Base-by-base conservation (phyloP, 1,140 invertebrate species). In the Solenopsis fugax region DNA sequence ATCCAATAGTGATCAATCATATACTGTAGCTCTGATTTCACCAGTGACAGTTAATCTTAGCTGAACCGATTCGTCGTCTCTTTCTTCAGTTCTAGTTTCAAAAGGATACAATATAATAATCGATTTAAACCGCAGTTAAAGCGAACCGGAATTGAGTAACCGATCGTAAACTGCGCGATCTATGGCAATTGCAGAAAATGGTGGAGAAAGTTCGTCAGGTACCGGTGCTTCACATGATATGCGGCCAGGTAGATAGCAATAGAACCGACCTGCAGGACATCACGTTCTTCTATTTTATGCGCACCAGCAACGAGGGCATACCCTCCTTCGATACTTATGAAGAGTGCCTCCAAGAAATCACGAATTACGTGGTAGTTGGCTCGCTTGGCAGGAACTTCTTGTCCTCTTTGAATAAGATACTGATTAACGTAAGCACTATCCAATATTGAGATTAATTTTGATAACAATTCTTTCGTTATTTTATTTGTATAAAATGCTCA, bases 251-350 rank as follows among this genome's bases (percentile, higher is more conserved):
- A 72, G 94, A 95, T 10, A 95, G 95, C 0, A 93, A 94, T 10
- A 94, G 96, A 48, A 91, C 94, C 0, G 96, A 96, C 29, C n/a
- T 89, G 5, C 80, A 89, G 0, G 56, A 89, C 16, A 94, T 94
- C 0, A 96, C 96, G 72, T 96, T 97, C 87, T 93, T 97, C 0
- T 98, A 97, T 91, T 96, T 98, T 73, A 90, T 97, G 81, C 95
- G 97, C 60, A 94, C 93, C n/a, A 95, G 93, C 9, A 96, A 96
- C 37, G 95, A 96, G 37, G 95, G 95, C 6, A 94, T 97, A 62
- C 97, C 97, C 0, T 92, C 71, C 13, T 96, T 96, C 82, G 93
- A 95, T 21, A 94, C 95, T 5, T 88, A 93, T 41, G 91, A 95
- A 21, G 95, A 96, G 45, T 96, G 96, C 45, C 91, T 95, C 50